Base-by-base conservation (phyloP, 2,888 invertebrate genomes). In the Melitaea athalia region DNA sequence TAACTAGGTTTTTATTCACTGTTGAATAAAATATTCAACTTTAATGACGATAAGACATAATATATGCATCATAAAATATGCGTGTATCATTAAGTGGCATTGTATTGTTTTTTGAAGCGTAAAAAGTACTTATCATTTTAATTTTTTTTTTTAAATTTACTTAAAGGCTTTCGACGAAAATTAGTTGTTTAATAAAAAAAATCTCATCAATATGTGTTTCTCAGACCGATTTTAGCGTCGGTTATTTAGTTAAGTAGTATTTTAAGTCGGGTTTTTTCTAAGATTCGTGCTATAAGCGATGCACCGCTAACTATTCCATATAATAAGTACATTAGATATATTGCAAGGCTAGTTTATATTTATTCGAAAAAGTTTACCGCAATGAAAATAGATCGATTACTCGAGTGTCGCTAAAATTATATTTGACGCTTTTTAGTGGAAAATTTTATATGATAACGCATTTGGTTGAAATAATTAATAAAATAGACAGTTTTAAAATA, bases 181-280 rank as follows among this genome's bases (percentile, higher is more conserved):
- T 45, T 45, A 15, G 49, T n/a, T 15, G 7, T 50, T 15, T 24
- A 24, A n/a, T 5, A 15, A 24, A 52, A 52, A 52, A 52, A 52
- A 52, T 49, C 47, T 49, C 47, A 49, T n/a, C 14, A 14, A n/a
- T 49, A 17, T 24, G 17, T 24, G 17, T 17, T 45, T 70, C 72
- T 72, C 59, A 68, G 74, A 68, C 70, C 70, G 65, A 71, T 74
- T 72, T 79, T 81, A 85, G 81, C 82, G 80, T 82, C 81, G 78
- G 77, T n/a, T 11, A 78, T 80, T 79, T 85, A 83, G 81, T 77
- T 67, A 78, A 78, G 47, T 87, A 86, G 81, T 5, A 68, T 72
- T 59, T 80, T 84, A 87, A 88, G 85, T 77, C 76, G 82, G 80
- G 78, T 74, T 79, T 79, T 38, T 80, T 78, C 74, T 79, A 78